phyloP scores from a whole-genome alignment of 2,888 invertebrate genomes.

The Ichneumoninae sp. region DNA sequence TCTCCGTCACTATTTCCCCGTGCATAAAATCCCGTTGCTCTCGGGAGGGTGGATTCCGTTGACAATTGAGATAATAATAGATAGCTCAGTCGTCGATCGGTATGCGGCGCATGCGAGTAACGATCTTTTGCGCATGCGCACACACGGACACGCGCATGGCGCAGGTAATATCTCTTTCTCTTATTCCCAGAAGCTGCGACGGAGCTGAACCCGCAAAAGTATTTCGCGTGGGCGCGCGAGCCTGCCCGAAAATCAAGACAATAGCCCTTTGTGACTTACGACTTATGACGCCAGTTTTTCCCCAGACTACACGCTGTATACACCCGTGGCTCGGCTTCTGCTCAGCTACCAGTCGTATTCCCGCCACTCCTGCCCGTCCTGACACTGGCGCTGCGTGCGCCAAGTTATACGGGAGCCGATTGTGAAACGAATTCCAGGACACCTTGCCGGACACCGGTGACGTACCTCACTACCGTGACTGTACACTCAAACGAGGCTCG shows the following conservation, averaged over 20 bases:
- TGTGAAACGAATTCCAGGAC: slow-evolving; percentile 79
- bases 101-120: slow-evolving; percentile 26
- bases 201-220: slow-evolving; percentile 53
- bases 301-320: slow-evolving; percentile 5
- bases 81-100: slow-evolving; percentile 10
- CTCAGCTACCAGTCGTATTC: slow-evolving; percentile 11
- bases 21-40: background rate
- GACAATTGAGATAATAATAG: slow-evolving; percentile 10
- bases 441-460: slow-evolving; percentile 68
- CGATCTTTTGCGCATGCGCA: background rate
- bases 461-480: slow-evolving; percentile 22
- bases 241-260: slow-evolving; percentile 74
- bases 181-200: slow-evolving; percentile 46
- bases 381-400: slow-evolving; percentile 12
- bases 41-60: background rate
- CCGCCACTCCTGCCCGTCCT: slow-evolving; percentile 54
- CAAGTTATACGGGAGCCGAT: slow-evolving; percentile 61
- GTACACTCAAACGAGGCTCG: background rate
- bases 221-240: slow-evolving; percentile 76
- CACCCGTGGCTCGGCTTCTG: slow-evolving; percentile 11
- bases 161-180: slow-evolving; percentile 31
- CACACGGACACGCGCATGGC: background rate
- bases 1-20: background rate
- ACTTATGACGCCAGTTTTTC: slow-evolving; percentile 62
- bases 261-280: slow-evolving; percentile 80